A percentile compares a stretch with the other conserved stretches of the same genome.
phyloP scores from a whole-genome alignment of 2,113 vertebrate genomes.

The Bagarius yarrelli region DNA sequence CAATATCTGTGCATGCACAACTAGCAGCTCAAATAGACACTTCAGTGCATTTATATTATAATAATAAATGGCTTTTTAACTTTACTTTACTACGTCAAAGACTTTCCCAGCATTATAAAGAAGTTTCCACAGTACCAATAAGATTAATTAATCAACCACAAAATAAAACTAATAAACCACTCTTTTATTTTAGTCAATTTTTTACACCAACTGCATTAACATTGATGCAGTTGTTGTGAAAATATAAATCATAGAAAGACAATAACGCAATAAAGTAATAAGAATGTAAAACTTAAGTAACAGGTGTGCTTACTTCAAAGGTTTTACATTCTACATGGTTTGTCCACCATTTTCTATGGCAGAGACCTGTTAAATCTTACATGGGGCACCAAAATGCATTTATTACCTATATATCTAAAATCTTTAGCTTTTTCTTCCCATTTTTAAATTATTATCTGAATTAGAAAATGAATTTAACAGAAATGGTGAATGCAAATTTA shows the following conservation, averaged over 20 bases:
- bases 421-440: neutral
- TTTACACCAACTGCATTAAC: no score
- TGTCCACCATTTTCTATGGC: neutral
- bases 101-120: neutral
- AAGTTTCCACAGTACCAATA: neutral
- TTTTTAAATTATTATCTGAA: neutral
- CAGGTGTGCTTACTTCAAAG: neutral
- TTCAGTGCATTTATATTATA: neutral
- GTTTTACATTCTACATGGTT: neutral
- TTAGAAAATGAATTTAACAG: neutral
- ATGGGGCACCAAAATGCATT: neutral
- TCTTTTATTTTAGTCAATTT: neutral
- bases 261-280: neutral
- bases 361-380: neutral
- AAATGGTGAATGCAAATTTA: neutral
- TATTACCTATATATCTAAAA: conserved; percentile 1
- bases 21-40: neutral
- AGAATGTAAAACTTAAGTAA: neutral
- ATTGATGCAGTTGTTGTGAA: neutral
- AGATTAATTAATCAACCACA: no score
- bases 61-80: neutral
- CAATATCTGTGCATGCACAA: conserved; percentile 26
- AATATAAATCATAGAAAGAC: neutral
- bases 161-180: neutral
- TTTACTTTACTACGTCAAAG: neutral